phyloP scores from a whole-genome alignment of 2,113 vertebrate genomes.

The Microcebus jonahi region DNA sequence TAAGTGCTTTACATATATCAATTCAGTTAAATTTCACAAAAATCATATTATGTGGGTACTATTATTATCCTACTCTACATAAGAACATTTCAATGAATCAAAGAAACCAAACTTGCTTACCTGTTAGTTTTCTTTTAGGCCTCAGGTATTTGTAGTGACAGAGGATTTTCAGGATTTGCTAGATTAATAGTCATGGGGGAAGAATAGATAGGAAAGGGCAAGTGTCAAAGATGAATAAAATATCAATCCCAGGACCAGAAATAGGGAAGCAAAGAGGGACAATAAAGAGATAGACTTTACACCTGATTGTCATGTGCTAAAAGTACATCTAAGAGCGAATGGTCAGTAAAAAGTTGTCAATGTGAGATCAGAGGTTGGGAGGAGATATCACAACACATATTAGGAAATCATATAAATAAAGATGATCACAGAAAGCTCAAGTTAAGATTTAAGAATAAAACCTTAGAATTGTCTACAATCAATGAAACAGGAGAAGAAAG shows the following conservation, averaged over 20 bases:
- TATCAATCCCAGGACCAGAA: neutral
- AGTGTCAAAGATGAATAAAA: neutral
- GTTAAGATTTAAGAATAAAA: neutral
- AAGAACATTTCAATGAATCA: neutral
- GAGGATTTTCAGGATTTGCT: neutral
- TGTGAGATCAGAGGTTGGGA: neutral
- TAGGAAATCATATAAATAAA: neutral
- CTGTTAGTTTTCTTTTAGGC: neutral
- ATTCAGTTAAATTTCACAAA: neutral
- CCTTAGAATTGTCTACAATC: neutral
- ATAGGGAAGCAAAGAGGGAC: neutral
- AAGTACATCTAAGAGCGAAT: neutral
- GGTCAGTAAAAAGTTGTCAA: neutral
- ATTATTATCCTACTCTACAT: neutral
- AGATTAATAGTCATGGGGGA: neutral
- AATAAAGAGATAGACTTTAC: neutral
- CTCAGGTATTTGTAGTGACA: neutral
- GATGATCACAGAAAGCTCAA: neutral
- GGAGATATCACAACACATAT: neutral
- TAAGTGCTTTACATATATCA: neutral
- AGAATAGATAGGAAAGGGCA: neutral
- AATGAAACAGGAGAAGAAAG: neutral
- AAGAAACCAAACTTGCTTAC: conserved; percentile 1
- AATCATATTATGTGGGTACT: neutral
- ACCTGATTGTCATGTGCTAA: neutral